Base-by-base conservation (phyloP, 2,888 invertebrate genomes). In the Brachyptera putata region DNA sequence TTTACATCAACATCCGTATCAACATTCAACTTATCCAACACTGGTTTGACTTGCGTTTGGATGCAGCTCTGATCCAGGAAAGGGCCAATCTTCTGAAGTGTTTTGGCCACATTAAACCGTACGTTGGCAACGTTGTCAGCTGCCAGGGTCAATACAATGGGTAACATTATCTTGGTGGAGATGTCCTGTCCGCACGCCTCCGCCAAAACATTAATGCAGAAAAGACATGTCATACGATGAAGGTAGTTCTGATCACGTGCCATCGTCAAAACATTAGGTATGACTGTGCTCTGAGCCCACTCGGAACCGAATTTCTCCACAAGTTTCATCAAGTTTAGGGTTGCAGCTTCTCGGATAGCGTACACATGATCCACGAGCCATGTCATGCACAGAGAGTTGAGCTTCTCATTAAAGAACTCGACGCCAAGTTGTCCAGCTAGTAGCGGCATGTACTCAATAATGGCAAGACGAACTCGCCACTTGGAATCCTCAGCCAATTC, bases 311-410 rank as follows among this genome's bases (percentile, higher is more conserved):
- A 99, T 75, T 98, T 97, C 74, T 97, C 96, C 0, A 97, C 96
- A 63, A 99, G 78, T 73, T 97, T 96, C 75, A 95, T 92, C 72
- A 99, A 80, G 73, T 98, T 99, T 58, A 91, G 79, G 0, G 98
- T 98, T 1, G 99, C 98, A 0, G 99, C 99, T 80, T 99, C 99
- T 57, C 99, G 84, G 67, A 99, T 99, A 16, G 99, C 98, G 74
- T 93, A 99, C 0, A 99, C 95, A 71, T 98, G 98, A 77, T 99
- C 99, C 55, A 96, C 92, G 11, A 99, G 82, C 99, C 99, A 99
- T 4, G 93, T 93, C 95, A 99, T 97, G 78, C 98, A 99, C 0
- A 99, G 80, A 1, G 92, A 87, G 67, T 96, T 95, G 34, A 99
- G 80, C 76, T 99, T 98, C 73, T 99, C 98, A 73, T 99, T 96